These are phyloP conservation scores for Onthophagus sagittarius DNA, from an alignment of 2,888 invertebrate species.

Conservation along the genomic window DNA sequence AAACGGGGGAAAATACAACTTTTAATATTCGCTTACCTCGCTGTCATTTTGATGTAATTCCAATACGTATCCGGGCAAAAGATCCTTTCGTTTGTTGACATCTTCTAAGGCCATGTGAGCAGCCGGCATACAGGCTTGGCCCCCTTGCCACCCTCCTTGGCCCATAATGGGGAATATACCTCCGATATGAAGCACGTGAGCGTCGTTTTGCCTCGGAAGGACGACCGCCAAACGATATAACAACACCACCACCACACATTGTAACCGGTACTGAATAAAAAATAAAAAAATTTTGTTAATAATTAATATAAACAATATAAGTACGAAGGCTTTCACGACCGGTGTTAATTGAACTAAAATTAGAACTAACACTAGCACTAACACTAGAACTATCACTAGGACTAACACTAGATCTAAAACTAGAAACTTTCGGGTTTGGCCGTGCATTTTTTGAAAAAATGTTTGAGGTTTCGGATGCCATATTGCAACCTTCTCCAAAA, in stretches of 20 bases:
- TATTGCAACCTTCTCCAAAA: too few species aligned
- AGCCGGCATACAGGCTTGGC: constrained; percentile 97
- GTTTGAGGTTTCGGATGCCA: too few species aligned
- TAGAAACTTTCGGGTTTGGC: too few species aligned
- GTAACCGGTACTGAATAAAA: constrained; percentile 45
- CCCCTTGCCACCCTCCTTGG: constrained; percentile 97
- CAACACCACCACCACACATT: constrained; percentile 45
- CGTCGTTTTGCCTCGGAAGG: constrained; percentile 46
- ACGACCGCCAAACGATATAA: constrained; percentile 37
- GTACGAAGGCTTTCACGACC: too few species aligned
- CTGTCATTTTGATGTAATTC: constrained; percentile 94
- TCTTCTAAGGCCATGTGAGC: constrained; percentile 94
- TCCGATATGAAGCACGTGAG: constrained; percentile 87
- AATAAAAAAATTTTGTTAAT: not conserved
- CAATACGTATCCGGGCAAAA: constrained; percentile 87
- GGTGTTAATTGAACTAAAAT: too few species aligned
- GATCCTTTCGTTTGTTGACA: constrained; percentile 84
- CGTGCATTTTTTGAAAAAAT: too few species aligned
- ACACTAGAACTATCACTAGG: too few species aligned
- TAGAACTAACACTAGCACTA: too few species aligned
- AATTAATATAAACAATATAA: too few species aligned
- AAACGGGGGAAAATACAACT: not conserved
- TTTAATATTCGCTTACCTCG: constrained; percentile 64
- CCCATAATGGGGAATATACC: constrained; percentile 98
- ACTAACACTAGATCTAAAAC: too few species aligned